Conservation (phyloP, 2,113 vertebrate species). For the Hiodon alosoides region DNA sequence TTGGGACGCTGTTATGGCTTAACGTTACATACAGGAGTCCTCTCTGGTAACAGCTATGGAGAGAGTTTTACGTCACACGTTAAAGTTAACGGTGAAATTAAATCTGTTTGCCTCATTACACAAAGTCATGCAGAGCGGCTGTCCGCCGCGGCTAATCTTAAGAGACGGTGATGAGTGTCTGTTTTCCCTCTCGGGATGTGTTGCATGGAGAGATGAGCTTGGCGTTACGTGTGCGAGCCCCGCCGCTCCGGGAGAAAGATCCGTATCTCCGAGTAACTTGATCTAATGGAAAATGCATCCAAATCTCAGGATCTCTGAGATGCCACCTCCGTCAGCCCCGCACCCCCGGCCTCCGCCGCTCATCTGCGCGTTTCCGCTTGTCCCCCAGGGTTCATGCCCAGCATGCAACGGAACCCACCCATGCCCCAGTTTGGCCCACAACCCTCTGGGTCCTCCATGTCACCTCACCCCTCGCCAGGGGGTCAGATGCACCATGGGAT, state of each 20-base stretch:
- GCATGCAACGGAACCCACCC: conserved; percentile 81
- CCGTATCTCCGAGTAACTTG: conserved; percentile 33
- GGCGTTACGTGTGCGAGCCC: not conserved
- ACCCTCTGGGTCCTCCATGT: conserved; percentile 81
- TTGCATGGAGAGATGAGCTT: not conserved
- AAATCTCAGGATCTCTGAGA: not conserved
- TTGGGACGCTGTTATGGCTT: too few relatives aligned
- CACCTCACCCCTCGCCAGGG: conserved; percentile 81
- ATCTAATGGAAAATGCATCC: not conserved
- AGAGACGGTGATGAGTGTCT: not conserved
- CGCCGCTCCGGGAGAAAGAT: conserved; percentile 12
- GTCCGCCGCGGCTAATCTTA: not conserved
- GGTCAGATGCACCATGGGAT: conserved; percentile 82
- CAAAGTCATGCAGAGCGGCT: not conserved
- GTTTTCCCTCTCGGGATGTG: not conserved
- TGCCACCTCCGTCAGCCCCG: too few relatives aligned
- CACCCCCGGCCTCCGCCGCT: not conserved
- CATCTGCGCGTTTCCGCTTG: not conserved
- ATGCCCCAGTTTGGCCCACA: conserved; percentile 83
- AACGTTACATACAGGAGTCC: too few relatives aligned
- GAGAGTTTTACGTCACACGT: too few relatives aligned
- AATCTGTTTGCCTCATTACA: not conserved
- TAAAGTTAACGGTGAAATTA: too few relatives aligned
- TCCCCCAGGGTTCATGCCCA: conserved; percentile 77
- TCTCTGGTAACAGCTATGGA: too few relatives aligned